Evolutionary conservation across 35 echinoderm and acorn worm species (phyloP).

Genomic region (Amphiura filiformis): DNA sequence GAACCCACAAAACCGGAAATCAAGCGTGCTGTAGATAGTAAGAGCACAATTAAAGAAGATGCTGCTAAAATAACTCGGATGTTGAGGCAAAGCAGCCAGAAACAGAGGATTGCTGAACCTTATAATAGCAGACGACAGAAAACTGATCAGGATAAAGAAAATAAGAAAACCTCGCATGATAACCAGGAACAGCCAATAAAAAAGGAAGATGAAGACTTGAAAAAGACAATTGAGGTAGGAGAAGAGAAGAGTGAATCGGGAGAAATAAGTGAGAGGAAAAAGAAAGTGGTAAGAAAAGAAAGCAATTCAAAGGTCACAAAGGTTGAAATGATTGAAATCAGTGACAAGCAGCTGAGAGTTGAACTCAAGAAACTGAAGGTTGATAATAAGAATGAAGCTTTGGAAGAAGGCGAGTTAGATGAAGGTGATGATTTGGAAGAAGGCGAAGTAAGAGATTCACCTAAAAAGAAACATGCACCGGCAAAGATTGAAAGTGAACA

Average conservation of each 20-base stretch:
- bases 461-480: background rate
- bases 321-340: background rate
- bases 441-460: background rate
- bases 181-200: background rate
- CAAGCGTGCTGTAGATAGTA: background rate
- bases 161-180: background rate
- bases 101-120: background rate
- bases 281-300: background rate
- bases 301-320: background rate
- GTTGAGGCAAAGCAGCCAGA: background rate
- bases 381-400: background rate
- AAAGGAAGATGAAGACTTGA: background rate
- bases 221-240: background rate
- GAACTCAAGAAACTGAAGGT: background rate
- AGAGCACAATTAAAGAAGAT: background rate
- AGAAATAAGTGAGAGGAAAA: slow-evolving; percentile 8
- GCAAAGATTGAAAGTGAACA: background rate
- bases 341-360: background rate
- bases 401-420: background rate
- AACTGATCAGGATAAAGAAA: background rate
- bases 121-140: background rate
- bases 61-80: background rate
- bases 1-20: slow-evolving; percentile 14
- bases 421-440: background rate
- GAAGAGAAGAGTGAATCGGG: slow-evolving; percentile 1